These are phyloP conservation scores for Apodemus speciosus DNA, from an alignment of 2,113 vertebrate genomes.

Conservation along the genomic window DNA sequence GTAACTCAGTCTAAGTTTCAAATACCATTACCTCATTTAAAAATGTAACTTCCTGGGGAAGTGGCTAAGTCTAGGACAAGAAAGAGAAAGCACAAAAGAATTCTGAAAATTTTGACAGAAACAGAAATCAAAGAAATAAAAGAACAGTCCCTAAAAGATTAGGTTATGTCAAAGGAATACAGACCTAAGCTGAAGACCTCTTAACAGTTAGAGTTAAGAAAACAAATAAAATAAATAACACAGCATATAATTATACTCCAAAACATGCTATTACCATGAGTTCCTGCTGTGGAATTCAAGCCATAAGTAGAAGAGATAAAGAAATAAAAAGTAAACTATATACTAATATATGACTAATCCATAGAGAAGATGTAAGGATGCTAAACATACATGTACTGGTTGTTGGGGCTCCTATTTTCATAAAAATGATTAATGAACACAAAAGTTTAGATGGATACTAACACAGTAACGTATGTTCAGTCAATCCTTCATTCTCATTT, in stretches of 20 bases:
- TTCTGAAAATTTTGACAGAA: background rate
- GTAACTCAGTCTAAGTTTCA: background rate
- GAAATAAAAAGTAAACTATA: background rate
- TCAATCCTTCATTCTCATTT: background rate
- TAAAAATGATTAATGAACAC: background rate
- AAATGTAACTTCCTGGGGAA: background rate
- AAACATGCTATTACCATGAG: background rate
- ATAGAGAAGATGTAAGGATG: background rate
- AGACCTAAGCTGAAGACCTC: background rate
- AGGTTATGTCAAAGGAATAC: background rate
- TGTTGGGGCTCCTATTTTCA: background rate
- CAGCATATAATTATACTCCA: background rate
- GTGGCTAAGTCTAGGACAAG: background rate
- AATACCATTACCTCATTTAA: background rate
- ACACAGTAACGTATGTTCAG: background rate
- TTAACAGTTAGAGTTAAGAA: background rate
- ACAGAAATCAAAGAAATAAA: background rate
- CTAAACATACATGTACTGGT: background rate
- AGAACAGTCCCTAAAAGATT: background rate
- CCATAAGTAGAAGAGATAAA: background rate
- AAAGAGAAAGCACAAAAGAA: background rate
- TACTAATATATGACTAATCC: background rate
- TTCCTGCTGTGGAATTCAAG: background rate
- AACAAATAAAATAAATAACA: constrained; percentile 1
- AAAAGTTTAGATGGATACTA: background rate